phyloP scores from a whole-genome alignment of 2,888 invertebrate genomes.

The Phymatocera aterrima region DNA sequence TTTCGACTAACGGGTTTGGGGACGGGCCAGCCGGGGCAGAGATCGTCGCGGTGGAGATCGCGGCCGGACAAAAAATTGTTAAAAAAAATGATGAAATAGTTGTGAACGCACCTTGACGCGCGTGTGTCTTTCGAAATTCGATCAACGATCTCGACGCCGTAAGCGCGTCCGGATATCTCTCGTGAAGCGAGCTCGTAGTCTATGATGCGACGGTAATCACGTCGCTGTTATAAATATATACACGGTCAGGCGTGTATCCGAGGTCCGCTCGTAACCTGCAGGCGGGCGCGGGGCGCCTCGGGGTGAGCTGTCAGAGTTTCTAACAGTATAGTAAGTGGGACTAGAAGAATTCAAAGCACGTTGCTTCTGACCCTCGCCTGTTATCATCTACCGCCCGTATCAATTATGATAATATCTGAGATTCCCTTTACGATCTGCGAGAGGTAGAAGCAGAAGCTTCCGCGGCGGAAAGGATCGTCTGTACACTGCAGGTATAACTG shows the following conservation, averaged over 20 bases:
- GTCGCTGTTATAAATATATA: slow-evolving; percentile 2
- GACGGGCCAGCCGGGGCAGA: too few relatives aligned
- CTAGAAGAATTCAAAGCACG: slow-evolving; percentile 11
- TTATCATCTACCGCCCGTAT: slow-evolving; percentile 28
- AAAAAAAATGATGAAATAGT: too few relatives aligned
- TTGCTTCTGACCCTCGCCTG: neutral
- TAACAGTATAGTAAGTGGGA: slow-evolving; percentile 1
- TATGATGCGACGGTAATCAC: slow-evolving; percentile 2
- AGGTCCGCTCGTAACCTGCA: neutral
- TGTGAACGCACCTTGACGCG: neutral
- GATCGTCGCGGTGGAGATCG: too few relatives aligned
- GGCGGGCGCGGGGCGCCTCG: neutral
- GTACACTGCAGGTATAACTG: neutral
- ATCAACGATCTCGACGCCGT: too few relatives aligned
- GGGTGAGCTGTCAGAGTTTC: neutral
- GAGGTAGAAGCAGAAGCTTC: slow-evolving; percentile 21
- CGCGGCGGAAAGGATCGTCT: neutral
- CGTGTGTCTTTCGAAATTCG: neutral
- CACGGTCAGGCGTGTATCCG: neutral
- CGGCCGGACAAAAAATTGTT: too few relatives aligned
- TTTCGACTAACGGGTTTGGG: slow-evolving; percentile 3
- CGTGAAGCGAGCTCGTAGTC: too few relatives aligned
- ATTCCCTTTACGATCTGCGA: slow-evolving; percentile 26
- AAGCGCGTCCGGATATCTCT: too few relatives aligned
- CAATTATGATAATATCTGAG: slow-evolving; percentile 40